A percentile compares a stretch with the other conserved stretches of the same genome.
Conservation (phyloP, 2,113 vertebrate genomes). For the Mirounga angustirostris region DNA sequence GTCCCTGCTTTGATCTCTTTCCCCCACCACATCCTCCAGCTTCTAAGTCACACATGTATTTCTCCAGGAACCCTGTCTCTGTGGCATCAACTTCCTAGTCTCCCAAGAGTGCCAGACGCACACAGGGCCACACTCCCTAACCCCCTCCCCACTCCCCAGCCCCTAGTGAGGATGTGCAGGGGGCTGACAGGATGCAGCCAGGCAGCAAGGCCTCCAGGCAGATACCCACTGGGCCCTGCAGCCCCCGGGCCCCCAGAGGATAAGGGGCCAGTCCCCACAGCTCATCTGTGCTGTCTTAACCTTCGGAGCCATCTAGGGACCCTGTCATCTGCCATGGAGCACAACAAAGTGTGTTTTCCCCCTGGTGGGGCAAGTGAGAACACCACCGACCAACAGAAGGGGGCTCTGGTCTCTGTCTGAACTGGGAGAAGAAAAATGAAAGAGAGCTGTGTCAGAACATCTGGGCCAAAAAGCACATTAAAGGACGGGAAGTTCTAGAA, state of each 20-base stretch:
- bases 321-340: slow-evolving; percentile 75
- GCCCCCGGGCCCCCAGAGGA: background rate
- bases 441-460: slow-evolving; percentile 74
- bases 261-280: background rate
- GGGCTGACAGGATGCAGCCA: background rate
- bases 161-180: background rate
- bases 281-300: slow-evolving; percentile 71
- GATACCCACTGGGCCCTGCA: background rate
- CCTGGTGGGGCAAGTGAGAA: slow-evolving; percentile 65
- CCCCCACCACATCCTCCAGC: background rate
- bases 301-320: slow-evolving; percentile 71
- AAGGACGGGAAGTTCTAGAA: slow-evolving; percentile 79
- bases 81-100: background rate
- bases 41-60: background rate
- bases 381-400: slow-evolving; percentile 72
- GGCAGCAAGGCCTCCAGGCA: background rate
- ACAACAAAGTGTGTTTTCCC: slow-evolving; percentile 59
- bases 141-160: background rate
- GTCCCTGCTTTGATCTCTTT: background rate
- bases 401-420: slow-evolving; percentile 78
- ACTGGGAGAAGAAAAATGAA: slow-evolving; percentile 19
- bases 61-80: background rate
- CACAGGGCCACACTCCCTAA: background rate
- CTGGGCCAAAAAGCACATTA: slow-evolving; percentile 75
- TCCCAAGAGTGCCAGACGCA: background rate